Conservation (phyloP, 1,140 invertebrate species). For the Drosophila mojavensis region DNA sequence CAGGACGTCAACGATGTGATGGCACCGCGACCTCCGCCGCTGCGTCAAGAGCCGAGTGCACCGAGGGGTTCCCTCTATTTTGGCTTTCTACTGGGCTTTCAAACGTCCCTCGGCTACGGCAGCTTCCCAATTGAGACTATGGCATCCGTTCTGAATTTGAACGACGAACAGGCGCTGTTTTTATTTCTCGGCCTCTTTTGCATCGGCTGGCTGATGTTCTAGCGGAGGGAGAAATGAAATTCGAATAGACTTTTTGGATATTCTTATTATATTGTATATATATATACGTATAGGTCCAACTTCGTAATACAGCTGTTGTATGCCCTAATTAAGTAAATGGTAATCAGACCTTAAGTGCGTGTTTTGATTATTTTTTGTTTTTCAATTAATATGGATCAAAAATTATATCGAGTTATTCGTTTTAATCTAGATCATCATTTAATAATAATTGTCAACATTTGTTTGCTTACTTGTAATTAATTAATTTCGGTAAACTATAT, state of each 20-base stretch:
- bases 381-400: too few species aligned
- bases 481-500: slow-evolving; percentile 30
- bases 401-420: too few species aligned
- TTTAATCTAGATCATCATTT: slow-evolving; percentile 4
- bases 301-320: background rate
- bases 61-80: background rate
- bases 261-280: background rate
- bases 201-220: background rate
- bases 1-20: background rate
- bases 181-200: background rate
- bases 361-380: too few species aligned
- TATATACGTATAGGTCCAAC: background rate
- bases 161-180: background rate
- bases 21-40: background rate
- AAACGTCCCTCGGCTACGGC: background rate
- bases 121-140: background rate
- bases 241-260: background rate
- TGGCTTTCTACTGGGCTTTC: background rate
- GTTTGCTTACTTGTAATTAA: background rate
- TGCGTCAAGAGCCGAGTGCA: background rate
- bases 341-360: background rate
- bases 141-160: background rate
- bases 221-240: background rate
- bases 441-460: background rate
- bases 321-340: background rate